Percentiles rank a stretch among this genome's conserved stretches.
These are phyloP conservation scores for Drosophila biarmipes DNA, from an alignment of 1,140 invertebrate genomes.

Conservation along the genomic window DNA sequence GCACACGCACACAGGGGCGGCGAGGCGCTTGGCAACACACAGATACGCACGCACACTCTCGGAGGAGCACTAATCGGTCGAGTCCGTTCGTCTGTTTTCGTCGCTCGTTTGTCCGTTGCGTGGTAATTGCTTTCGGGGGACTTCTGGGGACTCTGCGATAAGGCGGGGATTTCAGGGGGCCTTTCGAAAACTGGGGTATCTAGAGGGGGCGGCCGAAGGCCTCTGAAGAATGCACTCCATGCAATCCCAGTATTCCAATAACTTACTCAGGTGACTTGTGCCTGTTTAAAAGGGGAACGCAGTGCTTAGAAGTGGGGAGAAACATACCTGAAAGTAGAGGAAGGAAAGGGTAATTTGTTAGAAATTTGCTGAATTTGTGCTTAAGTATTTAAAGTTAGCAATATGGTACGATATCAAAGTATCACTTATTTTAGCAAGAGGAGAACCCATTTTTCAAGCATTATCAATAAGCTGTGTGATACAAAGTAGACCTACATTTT, in stretches of 20 bases:
- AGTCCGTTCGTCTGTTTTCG: slow-evolving; percentile 54
- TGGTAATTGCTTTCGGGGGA: slow-evolving; percentile 47
- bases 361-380: neutral
- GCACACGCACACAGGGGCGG: slow-evolving; percentile 7
- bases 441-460: too few relatives aligned
- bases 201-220: neutral
- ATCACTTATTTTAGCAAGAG: too few relatives aligned
- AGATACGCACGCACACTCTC: slow-evolving; percentile 27
- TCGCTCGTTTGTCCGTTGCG: slow-evolving; percentile 42
- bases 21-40: slow-evolving; percentile 33
- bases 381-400: too few relatives aligned
- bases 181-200: neutral
- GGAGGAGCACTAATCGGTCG: slow-evolving; percentile 48
- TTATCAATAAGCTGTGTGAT: too few relatives aligned
- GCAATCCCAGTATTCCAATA: slow-evolving; percentile 13
- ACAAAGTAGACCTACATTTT: too few relatives aligned
- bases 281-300: neutral
- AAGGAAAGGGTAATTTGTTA: slow-evolving; percentile 3
- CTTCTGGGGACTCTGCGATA: neutral
- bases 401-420: too few relatives aligned
- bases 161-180: neutral
- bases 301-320: neutral
- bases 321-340: slow-evolving; percentile 54
- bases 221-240: slow-evolving; percentile 9
- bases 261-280: slow-evolving; percentile 52